phyloP scores from a whole-genome alignment of 2,888 invertebrate genomes.

The Palloptera scutellata region DNA sequence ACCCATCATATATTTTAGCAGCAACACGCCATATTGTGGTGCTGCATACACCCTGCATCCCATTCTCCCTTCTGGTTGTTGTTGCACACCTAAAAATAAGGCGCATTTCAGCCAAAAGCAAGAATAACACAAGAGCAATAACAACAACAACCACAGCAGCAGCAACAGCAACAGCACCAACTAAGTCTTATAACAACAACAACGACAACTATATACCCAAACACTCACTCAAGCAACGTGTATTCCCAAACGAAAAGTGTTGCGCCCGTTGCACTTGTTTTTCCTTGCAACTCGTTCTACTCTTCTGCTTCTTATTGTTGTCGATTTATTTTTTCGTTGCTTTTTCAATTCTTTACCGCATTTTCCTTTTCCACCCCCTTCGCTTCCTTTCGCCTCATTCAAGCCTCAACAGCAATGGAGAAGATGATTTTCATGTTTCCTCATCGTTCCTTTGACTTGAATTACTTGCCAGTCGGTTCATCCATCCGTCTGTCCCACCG shows the following conservation, averaged over 20 bases:
- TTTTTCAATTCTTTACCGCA: not conserved
- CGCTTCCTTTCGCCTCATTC: not conserved
- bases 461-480: not conserved
- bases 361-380: not conserved
- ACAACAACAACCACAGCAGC: slow-evolving; percentile 37
- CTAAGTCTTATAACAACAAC: not conserved
- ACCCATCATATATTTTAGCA: too few species aligned
- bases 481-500: slow-evolving; percentile 19
- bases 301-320: not conserved
- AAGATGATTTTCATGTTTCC: slow-evolving; percentile 57
- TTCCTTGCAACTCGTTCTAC: not conserved
- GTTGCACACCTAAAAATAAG: too few species aligned
- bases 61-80: too few species aligned
- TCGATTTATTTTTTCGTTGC: not conserved
- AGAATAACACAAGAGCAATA: slow-evolving; percentile 3
- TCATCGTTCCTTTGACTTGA: slow-evolving; percentile 22
- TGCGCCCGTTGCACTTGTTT: not conserved
- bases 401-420: slow-evolving; percentile 39
- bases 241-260: not conserved
- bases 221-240: not conserved
- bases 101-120: too few species aligned
- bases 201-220: not conserved
- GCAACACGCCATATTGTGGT: not conserved
- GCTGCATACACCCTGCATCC: too few species aligned
- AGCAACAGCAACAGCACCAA: slow-evolving; percentile 17